Base-by-base conservation (phyloP, 2,113 vertebrate genomes). In the Ceratotherium simum region DNA sequence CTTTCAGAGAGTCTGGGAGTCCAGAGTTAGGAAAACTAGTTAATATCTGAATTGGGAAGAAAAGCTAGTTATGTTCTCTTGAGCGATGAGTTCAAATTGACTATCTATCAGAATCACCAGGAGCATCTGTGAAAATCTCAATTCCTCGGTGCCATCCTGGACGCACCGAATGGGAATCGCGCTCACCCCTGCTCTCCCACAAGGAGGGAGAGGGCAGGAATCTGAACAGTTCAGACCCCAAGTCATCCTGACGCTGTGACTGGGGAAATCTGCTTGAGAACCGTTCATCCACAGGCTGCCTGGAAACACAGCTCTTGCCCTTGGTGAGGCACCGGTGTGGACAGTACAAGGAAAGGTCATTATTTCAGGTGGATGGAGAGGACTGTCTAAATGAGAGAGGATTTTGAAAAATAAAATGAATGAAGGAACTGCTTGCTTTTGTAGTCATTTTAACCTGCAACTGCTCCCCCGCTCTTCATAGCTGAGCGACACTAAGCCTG, bases 21-120 rank as follows among this genome's bases (percentile, higher is more conserved):
- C 27, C 72, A 56, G 0, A 0, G 31, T 69, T 69, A 60, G 58
- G 36, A 62, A 94, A 79, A 56, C 21, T 27, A 78, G 82, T 33
- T 58, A 21, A 10, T 90, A 75, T 90, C 91, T 94, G 79, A 91
- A 56, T 25, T 75, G 83, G 27, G 17, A 94, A 95, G 58, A 67
- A 58, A 94, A 95, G 17, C 31, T 70, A 70, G 54, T 95, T 96
- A 48, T 39, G 46, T 39, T 54, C 36, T 79, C 33, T 54, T 64
- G 81, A 89, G 75, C 2, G n/a, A 51, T 27, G 79, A 81, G 46
- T 21, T 46, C 16, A 25, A 48, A 31, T 82, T 81, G 72, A 82
- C 10, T 39, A 29, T 56, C 10, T 39, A 29, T 56, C 29, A 48
- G 29, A 82, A 92, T 25, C 2, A 0, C 31, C 20, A 80, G 79